Evolutionary conservation across 2,888 invertebrate species (phyloP).

Genomic region (Diachrysia chrysitis): DNA sequence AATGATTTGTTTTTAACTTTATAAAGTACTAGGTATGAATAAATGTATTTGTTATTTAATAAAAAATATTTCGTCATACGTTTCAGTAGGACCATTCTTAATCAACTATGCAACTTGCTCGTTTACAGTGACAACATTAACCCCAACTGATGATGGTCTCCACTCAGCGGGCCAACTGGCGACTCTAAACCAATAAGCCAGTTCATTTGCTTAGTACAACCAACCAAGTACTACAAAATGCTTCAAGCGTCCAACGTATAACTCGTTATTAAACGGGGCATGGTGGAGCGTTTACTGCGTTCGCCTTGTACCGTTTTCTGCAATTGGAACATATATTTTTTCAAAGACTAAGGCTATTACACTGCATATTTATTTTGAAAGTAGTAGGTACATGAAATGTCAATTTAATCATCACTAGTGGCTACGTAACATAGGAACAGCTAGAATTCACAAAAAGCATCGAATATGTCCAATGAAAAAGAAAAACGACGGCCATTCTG

Average conservation of each 20-base stretch:
- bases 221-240: slow-evolving; percentile 1
- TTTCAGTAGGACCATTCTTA: no score
- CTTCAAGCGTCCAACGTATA: slow-evolving; percentile 3
- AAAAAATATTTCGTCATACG: no score
- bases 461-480: slow-evolving; percentile 4
- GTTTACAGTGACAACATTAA: slow-evolving; percentile 4
- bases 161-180: slow-evolving; percentile 1
- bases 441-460: neutral
- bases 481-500: neutral
- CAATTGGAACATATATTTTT: slow-evolving; percentile 1
- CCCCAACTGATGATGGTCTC: neutral
- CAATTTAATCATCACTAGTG: neutral
- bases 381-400: neutral
- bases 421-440: neutral
- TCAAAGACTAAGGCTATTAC: neutral
- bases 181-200: slow-evolving; percentile 4
- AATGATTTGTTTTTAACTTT: no score
- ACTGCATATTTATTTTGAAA: neutral
- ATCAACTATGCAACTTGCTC: neutral
- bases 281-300: neutral
- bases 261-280: neutral
- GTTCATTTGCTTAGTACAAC: slow-evolving; percentile 2
- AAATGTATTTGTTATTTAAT: no score
- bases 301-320: neutral
- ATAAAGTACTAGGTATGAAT: no score